A percentile compares a stretch with the other conserved stretches of the same genome.
phyloP scores from a whole-genome alignment of 1,140 invertebrate species.

The Drosophila burlai region DNA sequence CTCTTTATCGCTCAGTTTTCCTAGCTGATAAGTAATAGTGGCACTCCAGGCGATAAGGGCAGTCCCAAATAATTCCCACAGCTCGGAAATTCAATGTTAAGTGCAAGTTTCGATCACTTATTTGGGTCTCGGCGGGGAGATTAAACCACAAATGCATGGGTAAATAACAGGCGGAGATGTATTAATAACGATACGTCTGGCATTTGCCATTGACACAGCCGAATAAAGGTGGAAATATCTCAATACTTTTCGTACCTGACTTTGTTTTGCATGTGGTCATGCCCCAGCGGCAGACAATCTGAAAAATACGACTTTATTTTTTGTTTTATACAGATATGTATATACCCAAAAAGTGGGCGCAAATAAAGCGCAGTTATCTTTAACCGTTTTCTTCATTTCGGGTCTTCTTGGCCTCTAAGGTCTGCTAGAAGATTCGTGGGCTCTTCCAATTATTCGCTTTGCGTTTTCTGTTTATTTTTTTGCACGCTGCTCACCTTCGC shows the following conservation, averaged over 20 bases:
- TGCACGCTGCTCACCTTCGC: conserved; percentile 67
- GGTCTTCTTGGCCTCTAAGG: conserved; percentile 52
- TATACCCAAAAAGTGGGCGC: conserved; percentile 17
- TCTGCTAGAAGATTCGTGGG: conserved; percentile 64
- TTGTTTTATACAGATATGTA: conserved; percentile 3
- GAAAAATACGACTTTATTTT: conserved; percentile 8
- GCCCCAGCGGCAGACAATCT: conserved; percentile 48
- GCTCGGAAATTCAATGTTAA: conserved; percentile 52
- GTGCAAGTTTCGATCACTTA: conserved; percentile 37
- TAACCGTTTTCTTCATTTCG: conserved; percentile 52
- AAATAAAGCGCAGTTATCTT: conserved; percentile 73
- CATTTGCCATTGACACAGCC: conserved; percentile 47
- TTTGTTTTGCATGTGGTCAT: conserved; percentile 69
- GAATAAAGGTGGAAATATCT: conserved; percentile 38
- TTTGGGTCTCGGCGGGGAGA: conserved; percentile 16
- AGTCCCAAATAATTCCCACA: conserved; percentile 7
- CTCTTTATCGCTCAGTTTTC: conserved; percentile 37
- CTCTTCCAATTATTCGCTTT: conserved; percentile 50
- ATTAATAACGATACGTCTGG: conserved; percentile 31
- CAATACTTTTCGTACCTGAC: conserved; percentile 41
- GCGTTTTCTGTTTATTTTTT: conserved; percentile 47
- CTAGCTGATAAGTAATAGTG: conserved; percentile 46
- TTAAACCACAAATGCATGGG: conserved; percentile 42
- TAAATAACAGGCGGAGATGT: conserved; percentile 26
- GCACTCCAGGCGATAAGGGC: conserved; percentile 24